Conservation (phyloP, 64 coral and sea anemone species). For the Cladopsammia gracilis region DNA sequence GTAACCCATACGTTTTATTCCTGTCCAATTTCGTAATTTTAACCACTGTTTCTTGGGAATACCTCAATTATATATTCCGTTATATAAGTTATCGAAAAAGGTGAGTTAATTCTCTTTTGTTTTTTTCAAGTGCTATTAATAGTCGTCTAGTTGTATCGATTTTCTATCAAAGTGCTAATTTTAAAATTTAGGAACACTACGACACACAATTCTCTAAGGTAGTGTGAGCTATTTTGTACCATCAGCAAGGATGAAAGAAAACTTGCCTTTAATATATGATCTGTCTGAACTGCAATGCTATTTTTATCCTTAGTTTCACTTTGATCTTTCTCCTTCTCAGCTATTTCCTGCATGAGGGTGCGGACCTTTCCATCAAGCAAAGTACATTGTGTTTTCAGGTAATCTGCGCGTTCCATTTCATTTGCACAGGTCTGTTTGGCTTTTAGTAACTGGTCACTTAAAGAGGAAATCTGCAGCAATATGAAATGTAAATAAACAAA, state of each 20-base stretch:
- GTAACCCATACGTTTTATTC: too few relatives aligned
- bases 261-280: background rate
- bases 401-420: background rate
- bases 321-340: background rate
- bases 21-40: too few relatives aligned
- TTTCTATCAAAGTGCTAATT: too few relatives aligned
- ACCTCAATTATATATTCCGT: too few relatives aligned
- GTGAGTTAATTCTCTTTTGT: too few relatives aligned
- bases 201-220: background rate
- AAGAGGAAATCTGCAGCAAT: background rate
- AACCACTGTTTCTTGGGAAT: too few relatives aligned
- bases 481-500: background rate
- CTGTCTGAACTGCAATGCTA: background rate
- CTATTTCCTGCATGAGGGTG: background rate
- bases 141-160: too few relatives aligned
- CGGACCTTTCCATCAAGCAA: background rate
- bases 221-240: background rate
- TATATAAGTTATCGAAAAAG: too few relatives aligned
- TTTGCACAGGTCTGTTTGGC: background rate
- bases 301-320: background rate
- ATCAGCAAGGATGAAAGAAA: background rate
- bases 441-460: background rate
- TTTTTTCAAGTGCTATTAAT: too few relatives aligned
- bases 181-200: too few relatives aligned
- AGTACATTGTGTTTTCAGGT: slow-evolving; percentile 1